Conservation (phyloP, 2,113 vertebrate genomes). For the Gallinago paraguaiae region DNA sequence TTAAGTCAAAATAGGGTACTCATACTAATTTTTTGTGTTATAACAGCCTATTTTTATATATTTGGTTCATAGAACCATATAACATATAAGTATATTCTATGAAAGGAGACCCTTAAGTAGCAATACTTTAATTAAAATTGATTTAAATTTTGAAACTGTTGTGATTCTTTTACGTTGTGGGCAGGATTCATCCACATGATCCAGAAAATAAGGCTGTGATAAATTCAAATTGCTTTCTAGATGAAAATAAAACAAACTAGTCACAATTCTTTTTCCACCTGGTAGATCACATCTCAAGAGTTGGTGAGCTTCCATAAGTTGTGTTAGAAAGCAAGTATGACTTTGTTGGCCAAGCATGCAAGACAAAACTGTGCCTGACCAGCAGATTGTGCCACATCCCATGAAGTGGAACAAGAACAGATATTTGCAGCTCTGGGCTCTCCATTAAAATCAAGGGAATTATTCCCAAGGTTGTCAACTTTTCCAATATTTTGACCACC, state of each 20-base stretch:
- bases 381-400: accelerated
- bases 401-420: neutral
- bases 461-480: neutral
- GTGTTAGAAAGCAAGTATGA: neutral
- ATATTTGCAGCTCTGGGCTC: neutral
- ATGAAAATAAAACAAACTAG: neutral
- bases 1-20: neutral
- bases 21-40: neutral
- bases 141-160: neutral
- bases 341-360: neutral
- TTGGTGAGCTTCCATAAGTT: neutral
- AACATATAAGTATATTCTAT: neutral
- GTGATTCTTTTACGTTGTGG: neutral
- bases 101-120: neutral
- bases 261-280: neutral
- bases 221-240: neutral
- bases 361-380: neutral
- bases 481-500: neutral
- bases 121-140: neutral
- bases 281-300: neutral
- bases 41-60: neutral
- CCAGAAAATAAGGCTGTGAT: neutral
- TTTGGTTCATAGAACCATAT: neutral
- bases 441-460: neutral
- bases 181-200: neutral